Evolutionary conservation across 2,888 invertebrate species (phyloP).

Genomic region (Drosophila formosana): DNA sequence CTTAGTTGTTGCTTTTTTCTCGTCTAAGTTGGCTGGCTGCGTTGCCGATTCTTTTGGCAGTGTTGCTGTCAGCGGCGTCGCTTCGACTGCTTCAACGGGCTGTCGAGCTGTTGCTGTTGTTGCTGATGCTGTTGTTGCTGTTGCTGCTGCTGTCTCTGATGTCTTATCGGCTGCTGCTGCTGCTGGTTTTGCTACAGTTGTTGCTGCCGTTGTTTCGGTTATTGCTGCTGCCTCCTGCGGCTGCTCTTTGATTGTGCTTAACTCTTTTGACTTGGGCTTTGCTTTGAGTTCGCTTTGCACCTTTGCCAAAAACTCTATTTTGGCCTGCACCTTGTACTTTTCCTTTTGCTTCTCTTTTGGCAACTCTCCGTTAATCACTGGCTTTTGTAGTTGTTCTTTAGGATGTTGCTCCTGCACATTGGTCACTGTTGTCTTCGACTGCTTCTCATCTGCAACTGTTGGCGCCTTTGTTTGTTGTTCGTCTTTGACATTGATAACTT

Average conservation of each 20-base stretch:
- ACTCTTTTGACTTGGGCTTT: constrained; percentile 42
- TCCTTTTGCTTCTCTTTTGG: constrained; percentile 7
- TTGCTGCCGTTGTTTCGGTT: background rate
- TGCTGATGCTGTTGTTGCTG: background rate
- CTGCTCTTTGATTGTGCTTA: background rate
- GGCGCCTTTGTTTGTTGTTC: background rate
- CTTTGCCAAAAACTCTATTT: constrained; percentile 58
- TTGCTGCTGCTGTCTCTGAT: background rate
- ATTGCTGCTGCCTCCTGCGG: background rate
- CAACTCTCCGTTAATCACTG: background rate
- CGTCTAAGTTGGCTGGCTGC: constrained; percentile 28
- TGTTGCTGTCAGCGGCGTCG: constrained; percentile 29
- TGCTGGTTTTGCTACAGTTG: background rate
- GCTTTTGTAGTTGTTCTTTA: background rate
- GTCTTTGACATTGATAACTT: background rate
- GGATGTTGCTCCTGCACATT: background rate
- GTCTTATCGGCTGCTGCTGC: constrained; percentile 20
- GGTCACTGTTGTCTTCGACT: background rate
- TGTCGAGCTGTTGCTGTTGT: constrained; percentile 8
- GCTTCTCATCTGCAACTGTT: background rate
- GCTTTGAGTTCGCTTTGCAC: constrained; percentile 60
- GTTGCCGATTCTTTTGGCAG: constrained; percentile 52
- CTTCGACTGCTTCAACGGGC: constrained; percentile 51
- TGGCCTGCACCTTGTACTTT: constrained; percentile 38
- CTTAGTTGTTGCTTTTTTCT: background rate